phyloP scores from a whole-genome alignment of 2,888 invertebrate genomes.

The Julus scanicus region DNA sequence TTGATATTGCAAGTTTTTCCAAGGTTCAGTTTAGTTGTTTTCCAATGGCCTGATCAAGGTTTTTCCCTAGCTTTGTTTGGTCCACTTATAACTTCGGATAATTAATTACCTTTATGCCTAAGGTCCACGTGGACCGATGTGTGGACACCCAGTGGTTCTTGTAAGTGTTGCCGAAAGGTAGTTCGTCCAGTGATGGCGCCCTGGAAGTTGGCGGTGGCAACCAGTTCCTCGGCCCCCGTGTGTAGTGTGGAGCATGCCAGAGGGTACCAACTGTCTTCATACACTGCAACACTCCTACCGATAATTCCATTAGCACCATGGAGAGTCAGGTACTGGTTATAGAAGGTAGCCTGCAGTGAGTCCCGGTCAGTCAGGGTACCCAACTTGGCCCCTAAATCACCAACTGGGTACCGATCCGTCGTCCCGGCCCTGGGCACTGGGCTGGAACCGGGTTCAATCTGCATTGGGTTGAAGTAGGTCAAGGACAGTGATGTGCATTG shows the following conservation, averaged over 20 bases:
- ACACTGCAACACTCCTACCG: slow-evolving; percentile 34
- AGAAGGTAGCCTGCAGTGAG: slow-evolving; percentile 16
- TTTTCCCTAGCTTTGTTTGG: too few relatives aligned
- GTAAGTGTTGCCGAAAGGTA: slow-evolving; percentile 25
- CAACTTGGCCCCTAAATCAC: slow-evolving; percentile 31
- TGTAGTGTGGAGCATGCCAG: slow-evolving; percentile 37
- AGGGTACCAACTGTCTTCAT: slow-evolving; percentile 51
- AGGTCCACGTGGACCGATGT: slow-evolving; percentile 4
- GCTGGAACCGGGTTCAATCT: neutral
- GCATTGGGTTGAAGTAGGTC: slow-evolving; percentile 36
- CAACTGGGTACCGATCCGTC: slow-evolving; percentile 47
- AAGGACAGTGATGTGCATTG: neutral
- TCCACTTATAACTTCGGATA: too few relatives aligned
- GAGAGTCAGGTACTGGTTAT: slow-evolving; percentile 50
- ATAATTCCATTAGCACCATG: slow-evolving; percentile 18
- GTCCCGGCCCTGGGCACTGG: slow-evolving; percentile 38
- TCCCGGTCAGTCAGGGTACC: slow-evolving; percentile 10
- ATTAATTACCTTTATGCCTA: slow-evolving; percentile 51
- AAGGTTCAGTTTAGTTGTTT: too few relatives aligned
- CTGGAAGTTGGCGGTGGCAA: slow-evolving; percentile 20
- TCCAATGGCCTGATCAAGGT: too few relatives aligned
- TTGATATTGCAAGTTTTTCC: too few relatives aligned
- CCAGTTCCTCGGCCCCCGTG: neutral
- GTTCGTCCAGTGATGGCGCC: neutral
- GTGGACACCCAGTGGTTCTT: slow-evolving; percentile 44